phyloP scores from a whole-genome alignment of 2,888 invertebrate species.

The Cantharis rustica region DNA sequence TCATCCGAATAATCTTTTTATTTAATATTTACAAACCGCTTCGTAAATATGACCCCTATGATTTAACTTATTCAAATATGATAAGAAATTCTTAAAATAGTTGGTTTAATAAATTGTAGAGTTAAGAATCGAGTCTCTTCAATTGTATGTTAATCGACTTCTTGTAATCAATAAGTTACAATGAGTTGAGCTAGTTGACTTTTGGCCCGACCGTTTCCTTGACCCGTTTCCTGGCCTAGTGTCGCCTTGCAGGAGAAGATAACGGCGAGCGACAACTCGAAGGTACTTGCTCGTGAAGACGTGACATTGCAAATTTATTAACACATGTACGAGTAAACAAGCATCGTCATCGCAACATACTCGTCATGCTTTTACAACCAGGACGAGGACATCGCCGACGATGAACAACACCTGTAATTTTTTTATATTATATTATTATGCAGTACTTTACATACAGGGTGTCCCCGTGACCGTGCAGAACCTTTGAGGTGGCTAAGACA shows the following conservation, averaged over 20 bases:
- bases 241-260: slow-evolving; percentile 17
- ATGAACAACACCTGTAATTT: slow-evolving; percentile 25
- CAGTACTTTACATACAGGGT: no score
- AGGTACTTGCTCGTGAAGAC: slow-evolving; percentile 14
- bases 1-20: background rate
- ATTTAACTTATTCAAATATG: background rate
- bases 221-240: slow-evolving; percentile 40
- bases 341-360: slow-evolving; percentile 37
- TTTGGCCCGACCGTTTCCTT: slow-evolving; percentile 47
- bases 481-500: no score
- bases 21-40: background rate
- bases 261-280: slow-evolving; percentile 13
- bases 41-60: background rate
- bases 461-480: no score
- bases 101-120: background rate
- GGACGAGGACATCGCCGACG: slow-evolving; percentile 45
- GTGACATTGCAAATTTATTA: slow-evolving; percentile 34
- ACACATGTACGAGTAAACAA: slow-evolving; percentile 41
- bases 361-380: slow-evolving; percentile 45
- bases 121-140: slow-evolving; percentile 11
- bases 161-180: slow-evolving; percentile 41
- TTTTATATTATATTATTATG: background rate
- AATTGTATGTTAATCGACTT: slow-evolving; percentile 42
- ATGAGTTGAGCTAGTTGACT: slow-evolving; percentile 43
- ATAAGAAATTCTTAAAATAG: background rate